Evolutionary conservation across 2,888 invertebrate species (phyloP).

Genomic region (Blera fallax): DNA sequence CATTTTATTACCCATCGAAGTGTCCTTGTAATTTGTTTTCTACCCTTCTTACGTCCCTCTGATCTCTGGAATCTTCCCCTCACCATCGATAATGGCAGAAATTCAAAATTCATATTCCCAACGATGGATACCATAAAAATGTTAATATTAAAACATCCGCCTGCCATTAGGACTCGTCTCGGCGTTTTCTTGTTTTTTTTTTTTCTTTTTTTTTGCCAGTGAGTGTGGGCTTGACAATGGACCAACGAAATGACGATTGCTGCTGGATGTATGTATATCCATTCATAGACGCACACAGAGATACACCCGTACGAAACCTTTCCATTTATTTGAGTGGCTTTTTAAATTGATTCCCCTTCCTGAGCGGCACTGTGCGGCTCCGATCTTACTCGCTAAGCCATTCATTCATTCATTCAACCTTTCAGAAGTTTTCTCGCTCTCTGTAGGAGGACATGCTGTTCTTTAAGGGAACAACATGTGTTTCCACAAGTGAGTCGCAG

Average conservation of each 20-base stretch:
- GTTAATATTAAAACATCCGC: constrained; percentile 57
- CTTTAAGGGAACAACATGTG: constrained; percentile 50
- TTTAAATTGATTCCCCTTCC: constrained; percentile 57
- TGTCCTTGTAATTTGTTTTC: constrained; percentile 57
- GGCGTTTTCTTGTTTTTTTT: constrained; percentile 11
- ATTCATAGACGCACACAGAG: background rate
- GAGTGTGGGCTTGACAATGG: background rate
- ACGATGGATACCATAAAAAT: constrained; percentile 63
- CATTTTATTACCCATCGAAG: constrained; percentile 44
- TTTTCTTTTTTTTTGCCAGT: background rate
- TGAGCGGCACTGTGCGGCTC: background rate
- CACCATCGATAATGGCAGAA: constrained; percentile 24
- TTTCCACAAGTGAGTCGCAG: constrained; percentile 6
- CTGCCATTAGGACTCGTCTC: constrained; percentile 51
- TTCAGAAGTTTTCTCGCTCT: constrained; percentile 9
- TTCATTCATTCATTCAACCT: constrained; percentile 4
- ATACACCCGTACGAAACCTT: no score
- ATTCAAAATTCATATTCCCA: constrained; percentile 64
- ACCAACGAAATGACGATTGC: background rate
- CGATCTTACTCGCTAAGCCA: background rate
- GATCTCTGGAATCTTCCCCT: background rate
- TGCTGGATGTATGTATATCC: background rate
- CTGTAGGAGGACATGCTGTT: constrained; percentile 10
- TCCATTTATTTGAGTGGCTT: constrained; percentile 67
- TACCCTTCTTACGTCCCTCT: background rate